A percentile compares a stretch with the other conserved stretches of the same genome.
Conservation (phyloP, 2,113 vertebrate genomes). For the Misgurnus mizolepis region DNA sequence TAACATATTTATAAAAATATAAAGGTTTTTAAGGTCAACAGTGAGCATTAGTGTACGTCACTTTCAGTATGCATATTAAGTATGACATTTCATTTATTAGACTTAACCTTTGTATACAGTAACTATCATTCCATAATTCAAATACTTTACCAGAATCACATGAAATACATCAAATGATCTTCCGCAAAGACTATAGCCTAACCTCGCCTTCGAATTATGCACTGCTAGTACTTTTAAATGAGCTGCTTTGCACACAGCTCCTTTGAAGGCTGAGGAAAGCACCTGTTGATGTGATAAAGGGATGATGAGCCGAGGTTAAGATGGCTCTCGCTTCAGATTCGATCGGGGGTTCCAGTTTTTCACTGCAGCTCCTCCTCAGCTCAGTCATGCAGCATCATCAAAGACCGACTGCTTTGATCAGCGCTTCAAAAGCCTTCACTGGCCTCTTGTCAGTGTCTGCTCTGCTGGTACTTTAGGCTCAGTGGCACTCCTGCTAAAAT, state of each 20-base stretch:
- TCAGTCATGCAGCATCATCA: constrained; percentile 46
- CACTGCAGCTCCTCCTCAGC: constrained; percentile 33
- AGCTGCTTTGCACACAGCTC: not conserved
- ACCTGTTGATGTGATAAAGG: constrained; percentile 47
- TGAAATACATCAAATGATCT: constrained; percentile 3
- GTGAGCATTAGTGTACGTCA: too few species aligned
- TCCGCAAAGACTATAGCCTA: not conserved
- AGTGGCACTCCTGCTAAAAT: constrained; percentile 45
- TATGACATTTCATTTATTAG: too few species aligned
- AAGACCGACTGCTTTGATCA: constrained; percentile 53
- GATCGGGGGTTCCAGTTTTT: constrained; percentile 35
- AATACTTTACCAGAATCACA: not conserved
- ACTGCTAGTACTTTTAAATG: constrained; percentile 9
- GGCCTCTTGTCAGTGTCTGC: constrained; percentile 41
- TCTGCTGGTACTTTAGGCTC: constrained; percentile 47
- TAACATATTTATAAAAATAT: too few species aligned
- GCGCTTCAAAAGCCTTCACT: constrained; percentile 55
- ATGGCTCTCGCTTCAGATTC: constrained; percentile 44
- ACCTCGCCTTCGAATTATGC: not conserved
- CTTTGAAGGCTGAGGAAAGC: constrained; percentile 27
- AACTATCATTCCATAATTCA: not conserved
- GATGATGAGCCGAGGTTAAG: constrained; percentile 16
- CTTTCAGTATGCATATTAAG: too few species aligned
- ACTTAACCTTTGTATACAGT: too few species aligned
- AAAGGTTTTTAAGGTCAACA: too few species aligned